These are phyloP conservation scores for Burhinus bistriatus DNA, from an alignment of 2,113 vertebrate genomes.

Conservation along the genomic window DNA sequence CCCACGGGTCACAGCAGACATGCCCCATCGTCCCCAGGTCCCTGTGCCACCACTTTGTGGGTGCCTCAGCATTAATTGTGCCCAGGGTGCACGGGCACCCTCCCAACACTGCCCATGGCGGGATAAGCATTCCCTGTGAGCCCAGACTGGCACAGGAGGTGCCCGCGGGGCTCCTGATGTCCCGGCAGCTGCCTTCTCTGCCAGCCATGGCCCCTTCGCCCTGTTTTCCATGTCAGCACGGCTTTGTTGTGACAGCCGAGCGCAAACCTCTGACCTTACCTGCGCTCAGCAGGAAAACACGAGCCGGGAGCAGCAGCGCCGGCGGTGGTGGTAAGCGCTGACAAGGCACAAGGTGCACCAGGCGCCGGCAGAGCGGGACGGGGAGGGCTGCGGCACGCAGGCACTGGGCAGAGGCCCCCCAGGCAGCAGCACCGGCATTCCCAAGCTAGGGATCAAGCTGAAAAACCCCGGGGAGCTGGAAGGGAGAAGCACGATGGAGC, in stretches of 20 bases:
- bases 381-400: not conserved
- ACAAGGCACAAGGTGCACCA: not conserved
- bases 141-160: not conserved
- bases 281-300: not conserved
- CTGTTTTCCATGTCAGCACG: not conserved
- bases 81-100: not conserved
- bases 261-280: not conserved
- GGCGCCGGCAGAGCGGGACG: not conserved
- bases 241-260: not conserved
- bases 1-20: not conserved
- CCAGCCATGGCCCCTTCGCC: not conserved
- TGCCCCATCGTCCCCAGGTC: not conserved
- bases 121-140: not conserved
- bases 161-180: rapidly evolving
- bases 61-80: too few species aligned
- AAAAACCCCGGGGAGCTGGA: not conserved
- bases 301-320: not conserved
- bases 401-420: not conserved
- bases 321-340: not conserved
- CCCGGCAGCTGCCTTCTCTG: not conserved
- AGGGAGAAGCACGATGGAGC: not conserved
- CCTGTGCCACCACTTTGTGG: not conserved
- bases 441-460: not conserved
- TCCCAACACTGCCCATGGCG: not conserved
- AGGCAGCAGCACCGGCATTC: not conserved